A percentile compares a stretch with the other conserved stretches of the same genome.
phyloP scores from a whole-genome alignment of 2,888 invertebrate species.

The Agrilus cyanescens region DNA sequence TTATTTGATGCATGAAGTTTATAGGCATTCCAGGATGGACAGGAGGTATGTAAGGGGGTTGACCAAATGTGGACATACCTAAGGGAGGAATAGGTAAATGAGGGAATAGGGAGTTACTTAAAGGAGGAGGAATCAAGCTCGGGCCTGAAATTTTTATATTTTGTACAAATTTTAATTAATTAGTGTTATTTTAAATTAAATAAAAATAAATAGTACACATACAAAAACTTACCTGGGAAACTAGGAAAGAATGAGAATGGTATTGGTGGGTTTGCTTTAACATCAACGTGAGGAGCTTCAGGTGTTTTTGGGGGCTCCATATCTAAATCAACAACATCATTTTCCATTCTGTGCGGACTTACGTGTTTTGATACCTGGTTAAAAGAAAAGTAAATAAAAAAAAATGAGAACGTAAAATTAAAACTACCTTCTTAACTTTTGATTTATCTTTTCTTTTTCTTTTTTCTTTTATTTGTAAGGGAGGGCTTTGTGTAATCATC shows the following conservation, averaged over 20 bases:
- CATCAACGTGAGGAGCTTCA: conserved; percentile 22
- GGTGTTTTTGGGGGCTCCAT: conserved; percentile 34
- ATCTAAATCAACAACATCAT: conserved; percentile 23
- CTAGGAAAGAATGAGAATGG: conserved; percentile 43
- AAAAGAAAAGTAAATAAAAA: no score
- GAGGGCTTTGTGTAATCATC: conserved; percentile 43
- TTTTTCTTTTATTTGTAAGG: conserved; percentile 48
- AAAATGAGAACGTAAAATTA: not conserved
- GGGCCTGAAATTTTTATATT: conserved; percentile 36
- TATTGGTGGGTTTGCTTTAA: conserved; percentile 25
- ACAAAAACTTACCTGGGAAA: conserved; percentile 33
- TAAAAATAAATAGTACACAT: conserved; percentile 1
- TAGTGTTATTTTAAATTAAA: no score
- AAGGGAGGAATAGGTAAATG: conserved; percentile 33
- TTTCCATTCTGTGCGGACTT: conserved; percentile 19
- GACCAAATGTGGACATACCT: conserved; percentile 40
- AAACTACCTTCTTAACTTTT: conserved; percentile 26
- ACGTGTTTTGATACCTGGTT: conserved; percentile 17
- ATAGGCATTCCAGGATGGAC: conserved; percentile 46
- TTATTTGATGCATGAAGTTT: conserved; percentile 34
- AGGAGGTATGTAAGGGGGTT: conserved; percentile 45
- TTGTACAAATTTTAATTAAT: not conserved
- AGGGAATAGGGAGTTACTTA: conserved; percentile 41
- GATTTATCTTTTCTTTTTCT: conserved; percentile 39
- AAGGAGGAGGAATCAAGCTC: conserved; percentile 49